Evolutionary conservation across 2,797 vertebrate species (phyloP), one percentile per base, ranked within the genome.

Genomic region (Cetoscarus ocellatus): DNA sequence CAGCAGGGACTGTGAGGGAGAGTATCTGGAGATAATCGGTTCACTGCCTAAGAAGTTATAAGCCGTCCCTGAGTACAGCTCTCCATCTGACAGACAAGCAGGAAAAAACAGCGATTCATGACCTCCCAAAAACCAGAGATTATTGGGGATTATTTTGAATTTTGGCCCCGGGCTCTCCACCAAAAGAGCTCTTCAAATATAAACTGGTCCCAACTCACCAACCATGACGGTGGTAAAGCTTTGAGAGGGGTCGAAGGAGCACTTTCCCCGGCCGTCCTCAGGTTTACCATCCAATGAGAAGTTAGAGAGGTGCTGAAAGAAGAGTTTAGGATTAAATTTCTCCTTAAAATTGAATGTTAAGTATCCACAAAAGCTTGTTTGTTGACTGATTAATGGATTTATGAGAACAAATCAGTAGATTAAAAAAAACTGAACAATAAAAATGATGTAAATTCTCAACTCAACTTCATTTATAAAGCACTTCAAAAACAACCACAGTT

Each of bases 41-140:
- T 99, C 97, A 11, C 97, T 99, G 82, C 98, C 98, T 88, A 99
- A 90, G 80, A 99, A 99, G 88, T 98, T 99, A 69, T 96, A 98
- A 0, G 95, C 95, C 0, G 98, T 99, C 62, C 97, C 98, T 0
- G 98, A 97, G 86, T 99, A 99, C 62, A 99, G 94, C 67, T 97
- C 97, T 55, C 97, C 96, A 79, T 99, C 98, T 99, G 91, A 86
- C 9, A 17, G 44, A 65, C 34, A 80, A 70, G 69, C 73, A 6
- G 63, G 67, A 3, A 75, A 87, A 34, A 73, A 42, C 52, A 56
- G 14, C 10, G 17, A 52, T 73, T 70, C 67, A 56, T 65, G 38
- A 0, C 48, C 49, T 10, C 51, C 56, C 27, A 19, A 56, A 75
- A 61, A 42, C 1, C n/a, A 65, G 2, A 74, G 73, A 84, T 84